Evolutionary conservation across 2,797 vertebrate genomes (phyloP), one percentile per base, ranked within the genome.

Genomic region (Hyperoplus lanceolatus): DNA sequence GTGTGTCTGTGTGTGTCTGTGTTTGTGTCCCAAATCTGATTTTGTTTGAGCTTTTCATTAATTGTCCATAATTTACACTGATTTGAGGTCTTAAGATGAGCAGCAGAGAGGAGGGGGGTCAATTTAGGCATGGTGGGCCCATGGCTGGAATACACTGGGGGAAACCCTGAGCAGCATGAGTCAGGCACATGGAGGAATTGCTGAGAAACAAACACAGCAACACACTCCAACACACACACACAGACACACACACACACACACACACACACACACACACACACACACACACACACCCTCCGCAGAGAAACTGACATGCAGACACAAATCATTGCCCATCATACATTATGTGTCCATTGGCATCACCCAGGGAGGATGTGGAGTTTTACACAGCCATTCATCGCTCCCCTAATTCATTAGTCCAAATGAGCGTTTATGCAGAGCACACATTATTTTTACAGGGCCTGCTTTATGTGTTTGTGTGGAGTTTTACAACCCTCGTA

Each of bases 391-490:
- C 79, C 84, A 75, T 90, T 92, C 90, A 92, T 90, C 68, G 79
- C 87, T 89, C 83, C 81, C 84, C 91, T 92, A 90, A 90, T 93
- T 94, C 94, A 95, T 95, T 94, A 95, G 90, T 88, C 87, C 86
- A 93, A 95, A 94, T 87, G 89, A 94, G 91, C 90, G 86, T 91
- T 94, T 91, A 92, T 91, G 91, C 92, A 88, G 90, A 86, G 88
- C 91, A 83, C 88, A 91, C 91, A 91, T 93, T 92, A 91, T 93
- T 95, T 95, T 94, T 93, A 94, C 88, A 83, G 92, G 29, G 92
- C 90, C 80, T 65, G 66, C 81, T 94, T 94, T 93, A 94, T 93
- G 93, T 94, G 94, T 94, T 92, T 94, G 91, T 94, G 91, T 93
- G 93, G 91, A 88, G 87, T 92, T 95, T 95, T 94, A 95, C 90